Evolutionary conservation across 1,140 invertebrate species (phyloP), one percentile per base, ranked within the genome.

Genomic region (Lasioglossum albipes): DNA sequence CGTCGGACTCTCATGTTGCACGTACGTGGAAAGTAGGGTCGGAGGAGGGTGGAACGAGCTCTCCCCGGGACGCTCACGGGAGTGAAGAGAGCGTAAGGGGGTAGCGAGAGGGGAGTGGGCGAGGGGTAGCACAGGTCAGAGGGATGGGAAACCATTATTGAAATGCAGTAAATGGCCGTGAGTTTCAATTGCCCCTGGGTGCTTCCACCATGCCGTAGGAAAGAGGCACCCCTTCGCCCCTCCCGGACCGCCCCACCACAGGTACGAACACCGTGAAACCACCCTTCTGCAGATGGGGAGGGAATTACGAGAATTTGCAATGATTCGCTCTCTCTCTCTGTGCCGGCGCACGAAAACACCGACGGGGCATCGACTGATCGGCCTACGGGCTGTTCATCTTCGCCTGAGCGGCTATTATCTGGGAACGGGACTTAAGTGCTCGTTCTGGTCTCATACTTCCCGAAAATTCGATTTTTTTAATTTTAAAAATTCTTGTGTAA

Each of bases 111-210:
- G 42, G 57, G 31, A 61, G 22, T 2, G 41, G 22, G 65, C n/a
- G 57, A 41, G 64, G 22, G 27, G 16, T n/a, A 67, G 42, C 31
- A 31, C 59, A 36, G 52, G 64, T 12, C 41, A 49, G 79, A 67
- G 84, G 36, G 79, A 76, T 57, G 77, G 85, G 82, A 86, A 87
- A 86, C 85, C 84, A 87, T 87, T 87, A 87, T 87, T 87, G 85
- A 87, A 87, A 87, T 87, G 85, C 85, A 87, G 85, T 87, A 87
- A 87, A 87, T 87, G 85, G 84, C 85, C 85, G 85, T 86, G 85
- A 87, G 85, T 87, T 87, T 87, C 85, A 87, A 87, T 87, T 87
- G 85, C 85, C 85, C 85, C 84, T 79, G 85, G 85, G 75, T 86
- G 84, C 85, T 86, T 81, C 85, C 75, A 84, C 82, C 76, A 66